Conservation (phyloP, 2,888 invertebrate species). For the Lordiphosa fenestrarum region DNA sequence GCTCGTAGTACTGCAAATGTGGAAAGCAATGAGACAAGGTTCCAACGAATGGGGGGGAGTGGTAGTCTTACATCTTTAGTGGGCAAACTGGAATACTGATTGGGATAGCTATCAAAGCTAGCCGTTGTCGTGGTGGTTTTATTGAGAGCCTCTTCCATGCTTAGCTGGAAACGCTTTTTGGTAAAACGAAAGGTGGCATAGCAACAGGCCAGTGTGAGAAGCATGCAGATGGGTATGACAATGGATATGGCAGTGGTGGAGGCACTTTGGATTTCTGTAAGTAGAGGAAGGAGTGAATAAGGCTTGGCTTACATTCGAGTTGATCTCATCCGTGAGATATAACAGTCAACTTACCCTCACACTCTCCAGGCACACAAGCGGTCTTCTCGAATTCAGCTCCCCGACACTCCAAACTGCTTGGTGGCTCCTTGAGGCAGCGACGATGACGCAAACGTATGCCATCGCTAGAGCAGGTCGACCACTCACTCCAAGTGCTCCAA, state of each 20-base stretch:
- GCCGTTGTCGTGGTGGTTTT: conserved; percentile 85
- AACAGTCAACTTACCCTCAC: conserved; percentile 69
- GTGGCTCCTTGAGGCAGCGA: conserved; percentile 83
- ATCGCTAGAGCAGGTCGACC: conserved; percentile 85
- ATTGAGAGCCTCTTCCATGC: conserved; percentile 57
- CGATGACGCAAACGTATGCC: conserved; percentile 87
- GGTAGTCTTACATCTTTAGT: conserved; percentile 85
- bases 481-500: conserved; percentile 89
- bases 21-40: conserved; percentile 20
- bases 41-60: background rate
- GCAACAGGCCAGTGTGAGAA: conserved; percentile 78
- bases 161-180: conserved; percentile 80
- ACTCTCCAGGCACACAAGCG: conserved; percentile 81
- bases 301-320: background rate
- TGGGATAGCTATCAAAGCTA: conserved; percentile 90
- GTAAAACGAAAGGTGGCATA: conserved; percentile 79
- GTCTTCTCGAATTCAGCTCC: conserved; percentile 87
- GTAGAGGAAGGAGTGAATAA: background rate
- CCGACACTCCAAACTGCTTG: conserved; percentile 84
- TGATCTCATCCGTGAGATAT: no score
- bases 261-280: conserved; percentile 65
- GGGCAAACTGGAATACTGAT: conserved; percentile 91
- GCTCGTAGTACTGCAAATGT: conserved; percentile 78
- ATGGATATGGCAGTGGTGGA: conserved; percentile 63
- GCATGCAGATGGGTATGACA: conserved; percentile 75